These are phyloP conservation scores for Monochamus alternatus DNA, from an alignment of 2,888 invertebrate species.

Conservation along the genomic window DNA sequence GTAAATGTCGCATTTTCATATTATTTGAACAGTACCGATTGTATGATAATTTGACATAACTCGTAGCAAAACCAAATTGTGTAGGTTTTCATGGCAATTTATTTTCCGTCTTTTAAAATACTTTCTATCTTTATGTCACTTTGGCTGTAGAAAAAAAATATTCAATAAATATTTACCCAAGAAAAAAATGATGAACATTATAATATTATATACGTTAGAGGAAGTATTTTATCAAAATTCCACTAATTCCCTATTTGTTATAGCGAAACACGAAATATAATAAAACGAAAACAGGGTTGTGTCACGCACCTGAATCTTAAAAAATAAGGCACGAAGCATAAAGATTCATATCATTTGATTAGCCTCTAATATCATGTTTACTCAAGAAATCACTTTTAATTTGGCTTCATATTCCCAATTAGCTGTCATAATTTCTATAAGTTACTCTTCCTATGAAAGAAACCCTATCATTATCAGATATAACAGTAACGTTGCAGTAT, in stretches of 20 bases:
- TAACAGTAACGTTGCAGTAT: too few relatives aligned
- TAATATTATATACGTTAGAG: not conserved
- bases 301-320: not conserved
- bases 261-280: not conserved
- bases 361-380: not conserved
- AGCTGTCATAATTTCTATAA: too few relatives aligned
- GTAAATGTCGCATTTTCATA: too few relatives aligned
- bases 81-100: too few relatives aligned
- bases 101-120: too few relatives aligned
- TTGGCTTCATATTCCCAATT: too few relatives aligned
- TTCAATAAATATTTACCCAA: not conserved
- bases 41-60: too few relatives aligned
- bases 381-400: not conserved
- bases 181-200: not conserved
- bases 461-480: too few relatives aligned
- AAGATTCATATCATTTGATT: not conserved
- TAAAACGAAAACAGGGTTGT: constrained; percentile 1
- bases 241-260: not conserved
- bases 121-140: not conserved
- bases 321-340: not conserved
- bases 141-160: not conserved
- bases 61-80: too few relatives aligned
- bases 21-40: too few relatives aligned
- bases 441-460: too few relatives aligned
- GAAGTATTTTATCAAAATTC: not conserved